Evolutionary conservation across 2,888 invertebrate species (phyloP).

Genomic region (Gandaritis pyraliata): DNA sequence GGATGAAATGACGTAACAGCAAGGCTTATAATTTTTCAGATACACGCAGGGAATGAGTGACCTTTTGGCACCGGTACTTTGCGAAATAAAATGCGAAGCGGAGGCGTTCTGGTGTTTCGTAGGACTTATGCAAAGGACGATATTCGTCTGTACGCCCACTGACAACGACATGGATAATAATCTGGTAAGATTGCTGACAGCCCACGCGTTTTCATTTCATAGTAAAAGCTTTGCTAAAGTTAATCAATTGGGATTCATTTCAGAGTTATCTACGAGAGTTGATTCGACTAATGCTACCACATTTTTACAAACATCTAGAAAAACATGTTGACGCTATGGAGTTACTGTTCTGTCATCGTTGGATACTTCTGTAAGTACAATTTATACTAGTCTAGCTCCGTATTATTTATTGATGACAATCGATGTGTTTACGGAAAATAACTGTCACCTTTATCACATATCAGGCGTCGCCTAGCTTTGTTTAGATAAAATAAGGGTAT

Average conservation of each 20-base stretch:
- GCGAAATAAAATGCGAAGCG: conserved; percentile 96
- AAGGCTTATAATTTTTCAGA: conserved; percentile 55
- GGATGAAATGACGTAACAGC: conserved; percentile 24
- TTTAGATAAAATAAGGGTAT: too few relatives aligned
- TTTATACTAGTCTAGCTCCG: not conserved
- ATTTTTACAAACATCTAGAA: conserved; percentile 93
- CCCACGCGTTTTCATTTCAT: conserved; percentile 19
- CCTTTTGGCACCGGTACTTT: conserved; percentile 95
- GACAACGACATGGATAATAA: conserved; percentile 98
- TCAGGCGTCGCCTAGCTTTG: not conserved
- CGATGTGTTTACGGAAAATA: not conserved
- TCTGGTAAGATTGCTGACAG: conserved; percentile 80
- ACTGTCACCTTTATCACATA: not conserved
- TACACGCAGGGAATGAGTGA: conserved; percentile 99
- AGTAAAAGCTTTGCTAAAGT: not conserved
- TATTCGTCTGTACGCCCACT: conserved; percentile 97
- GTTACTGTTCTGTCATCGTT: conserved; percentile 96
- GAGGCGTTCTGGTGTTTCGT: conserved; percentile 99
- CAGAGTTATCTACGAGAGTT: conserved; percentile 93
- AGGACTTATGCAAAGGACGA: conserved; percentile 96
- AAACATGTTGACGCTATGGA: conserved; percentile 95
- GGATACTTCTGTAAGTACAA: conserved; percentile 92
- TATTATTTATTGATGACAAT: conserved; percentile 1
- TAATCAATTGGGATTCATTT: conserved; percentile 43
- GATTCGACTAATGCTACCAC: conserved; percentile 94